These are phyloP conservation scores for Miichthys miiuy DNA, from an alignment of 2,797 vertebrate species.

Conservation along the genomic window DNA sequence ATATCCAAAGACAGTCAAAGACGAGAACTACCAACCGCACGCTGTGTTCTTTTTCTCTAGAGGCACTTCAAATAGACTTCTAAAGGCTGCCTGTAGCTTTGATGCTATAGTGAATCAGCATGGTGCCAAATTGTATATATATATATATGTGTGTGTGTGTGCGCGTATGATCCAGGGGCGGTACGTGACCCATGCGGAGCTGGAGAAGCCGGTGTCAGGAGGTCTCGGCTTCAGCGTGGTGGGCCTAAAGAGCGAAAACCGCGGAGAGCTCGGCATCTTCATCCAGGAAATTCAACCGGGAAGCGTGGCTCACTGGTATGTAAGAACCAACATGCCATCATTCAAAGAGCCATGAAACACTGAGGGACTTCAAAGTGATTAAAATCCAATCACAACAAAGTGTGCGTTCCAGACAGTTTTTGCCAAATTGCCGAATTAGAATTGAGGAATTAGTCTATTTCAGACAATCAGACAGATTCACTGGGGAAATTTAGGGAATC, in stretches of 20 bases:
- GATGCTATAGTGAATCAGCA: constrained; percentile 57
- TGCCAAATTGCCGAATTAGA: constrained; percentile 11
- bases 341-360: neutral
- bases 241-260: constrained; percentile 95
- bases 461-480: neutral
- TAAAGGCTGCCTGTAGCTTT: constrained; percentile 63
- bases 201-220: constrained; percentile 90
- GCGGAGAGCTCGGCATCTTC: constrained; percentile 97
- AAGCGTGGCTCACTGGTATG: constrained; percentile 93
- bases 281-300: constrained; percentile 97
- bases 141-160: constrained; percentile 24
- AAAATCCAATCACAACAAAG: neutral
- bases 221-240: constrained; percentile 98
- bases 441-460: constrained; percentile 3
- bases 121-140: neutral
- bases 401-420: neutral
- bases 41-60: constrained; percentile 25
- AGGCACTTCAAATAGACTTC: constrained; percentile 71
- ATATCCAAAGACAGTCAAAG: constrained; percentile 46
- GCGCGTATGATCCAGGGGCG: constrained; percentile 87
- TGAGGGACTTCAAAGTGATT: neutral
- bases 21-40: constrained; percentile 26
- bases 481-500: constrained; percentile 7
- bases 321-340: neutral
- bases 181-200: constrained; percentile 89